phyloP scores from a whole-genome alignment of 2,797 vertebrate genomes.

The Tadarida brasiliensis region DNA sequence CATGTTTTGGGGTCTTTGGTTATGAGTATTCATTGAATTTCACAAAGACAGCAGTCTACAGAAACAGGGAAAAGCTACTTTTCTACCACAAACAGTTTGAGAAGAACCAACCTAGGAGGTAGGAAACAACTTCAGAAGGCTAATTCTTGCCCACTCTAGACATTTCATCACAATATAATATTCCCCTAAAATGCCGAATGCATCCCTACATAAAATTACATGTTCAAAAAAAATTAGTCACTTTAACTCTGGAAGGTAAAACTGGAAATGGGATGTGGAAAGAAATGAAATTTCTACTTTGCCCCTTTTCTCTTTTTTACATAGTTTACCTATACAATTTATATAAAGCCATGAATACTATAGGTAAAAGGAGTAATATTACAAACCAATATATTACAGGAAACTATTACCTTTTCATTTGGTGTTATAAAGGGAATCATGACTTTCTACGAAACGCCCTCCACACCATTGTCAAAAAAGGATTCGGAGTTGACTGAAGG shows the following conservation, averaged over 20 bases:
- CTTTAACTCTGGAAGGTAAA: conserved; percentile 60
- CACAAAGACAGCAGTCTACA: background rate
- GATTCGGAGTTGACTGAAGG: background rate
- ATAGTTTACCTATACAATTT: background rate
- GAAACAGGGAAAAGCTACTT: background rate
- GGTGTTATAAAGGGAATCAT: background rate
- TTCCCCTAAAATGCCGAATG: background rate
- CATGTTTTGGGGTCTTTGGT: background rate
- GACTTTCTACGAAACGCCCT: background rate
- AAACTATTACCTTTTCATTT: background rate
- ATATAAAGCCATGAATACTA: background rate
- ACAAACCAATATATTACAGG: background rate
- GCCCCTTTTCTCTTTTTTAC: conserved; percentile 46
- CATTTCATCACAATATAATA: background rate
- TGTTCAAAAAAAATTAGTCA: background rate
- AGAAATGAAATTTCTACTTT: conserved; percentile 46
- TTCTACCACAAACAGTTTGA: background rate
- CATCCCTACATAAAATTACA: conserved; percentile 41
- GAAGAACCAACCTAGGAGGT: background rate
- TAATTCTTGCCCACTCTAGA: background rate
- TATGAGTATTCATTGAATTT: conserved; percentile 19
- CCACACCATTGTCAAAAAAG: background rate
- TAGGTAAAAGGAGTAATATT: background rate
- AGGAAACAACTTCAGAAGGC: background rate
- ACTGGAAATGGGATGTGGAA: conserved; percentile 50